Evolutionary conservation across 2,797 vertebrate species (phyloP).

Genomic region (Furcifer pardalis): DNA sequence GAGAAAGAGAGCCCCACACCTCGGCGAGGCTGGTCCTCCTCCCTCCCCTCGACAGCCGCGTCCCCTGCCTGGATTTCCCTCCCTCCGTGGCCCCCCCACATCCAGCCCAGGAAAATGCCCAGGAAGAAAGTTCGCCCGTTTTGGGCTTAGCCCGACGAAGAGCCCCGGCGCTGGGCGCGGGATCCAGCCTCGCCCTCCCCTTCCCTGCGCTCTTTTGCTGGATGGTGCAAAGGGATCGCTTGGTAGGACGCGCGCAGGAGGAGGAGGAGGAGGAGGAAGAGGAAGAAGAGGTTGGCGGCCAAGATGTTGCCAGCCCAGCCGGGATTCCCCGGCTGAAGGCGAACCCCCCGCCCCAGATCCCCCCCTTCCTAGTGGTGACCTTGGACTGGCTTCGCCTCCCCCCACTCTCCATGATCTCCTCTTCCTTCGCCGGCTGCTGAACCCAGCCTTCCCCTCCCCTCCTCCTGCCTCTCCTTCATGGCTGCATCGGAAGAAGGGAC

Average conservation of each 20-base stretch:
- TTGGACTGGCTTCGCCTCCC: constrained; percentile 75
- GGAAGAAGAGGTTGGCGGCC: not conserved
- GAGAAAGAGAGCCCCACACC: not conserved
- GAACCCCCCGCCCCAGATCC: constrained; percentile 7
- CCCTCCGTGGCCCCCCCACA: not conserved
- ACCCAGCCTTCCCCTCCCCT: not conserved
- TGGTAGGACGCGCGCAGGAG: constrained; percentile 2
- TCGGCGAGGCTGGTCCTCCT: not conserved
- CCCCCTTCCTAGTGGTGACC: constrained; percentile 65
- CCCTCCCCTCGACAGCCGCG: not conserved
- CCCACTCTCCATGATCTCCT: constrained; percentile 63
- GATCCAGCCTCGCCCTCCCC: not conserved
- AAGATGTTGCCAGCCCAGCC: constrained; percentile 55
- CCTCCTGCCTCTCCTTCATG: constrained; percentile 74
- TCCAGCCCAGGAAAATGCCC: not conserved
- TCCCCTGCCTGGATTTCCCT: not conserved
- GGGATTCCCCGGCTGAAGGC: constrained; percentile 57
- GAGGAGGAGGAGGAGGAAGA: not conserved
- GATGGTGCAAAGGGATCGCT: constrained; percentile 16
- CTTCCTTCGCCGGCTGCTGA: constrained; percentile 56
- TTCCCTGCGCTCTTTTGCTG: not conserved
- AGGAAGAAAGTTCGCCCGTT: constrained; percentile 11
- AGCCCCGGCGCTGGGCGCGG: not conserved
- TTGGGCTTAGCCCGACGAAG: constrained; percentile 1
- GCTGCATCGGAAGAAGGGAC: constrained; percentile 85